These are phyloP conservation scores for Heliconius aoede DNA, from an alignment of 2,888 invertebrate genomes.

Conservation along the genomic window DNA sequence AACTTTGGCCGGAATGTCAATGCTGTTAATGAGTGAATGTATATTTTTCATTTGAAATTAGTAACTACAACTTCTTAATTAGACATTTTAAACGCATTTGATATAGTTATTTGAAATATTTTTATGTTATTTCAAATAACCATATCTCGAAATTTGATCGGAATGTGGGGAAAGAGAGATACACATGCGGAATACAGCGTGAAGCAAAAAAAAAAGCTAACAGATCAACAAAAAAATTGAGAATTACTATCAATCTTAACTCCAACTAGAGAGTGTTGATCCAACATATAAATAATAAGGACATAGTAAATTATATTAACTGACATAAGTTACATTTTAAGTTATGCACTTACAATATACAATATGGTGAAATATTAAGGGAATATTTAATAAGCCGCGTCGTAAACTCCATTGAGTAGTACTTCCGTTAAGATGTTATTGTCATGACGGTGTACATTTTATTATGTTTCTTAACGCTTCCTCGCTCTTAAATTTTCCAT, in stretches of 20 bases:
- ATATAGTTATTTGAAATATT: neutral
- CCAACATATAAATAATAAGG: neutral
- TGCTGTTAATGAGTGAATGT: neutral
- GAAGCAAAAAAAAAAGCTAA: neutral
- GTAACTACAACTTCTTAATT: neutral
- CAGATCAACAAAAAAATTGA: too few species aligned
- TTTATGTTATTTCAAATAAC: neutral
- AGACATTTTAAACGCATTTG: neutral
- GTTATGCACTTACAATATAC: neutral
- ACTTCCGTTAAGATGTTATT: slow-evolving; percentile 35
- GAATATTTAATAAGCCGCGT: slow-evolving; percentile 26
- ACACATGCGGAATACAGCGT: neutral
- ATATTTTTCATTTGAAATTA: neutral
- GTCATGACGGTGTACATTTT: slow-evolving; percentile 21
- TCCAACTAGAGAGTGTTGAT: neutral
- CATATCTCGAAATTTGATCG: neutral
- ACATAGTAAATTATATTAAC: neutral
- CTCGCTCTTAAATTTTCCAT: slow-evolving; percentile 20
- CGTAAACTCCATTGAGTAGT: slow-evolving; percentile 33
- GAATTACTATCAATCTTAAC: too few species aligned
- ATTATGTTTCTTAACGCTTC: slow-evolving; percentile 17
- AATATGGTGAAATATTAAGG: slow-evolving; percentile 18
- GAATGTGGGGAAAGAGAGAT: neutral
- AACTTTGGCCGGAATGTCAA: neutral
- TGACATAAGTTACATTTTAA: neutral